Conservation (phyloP, 2,888 invertebrate species). For the Hemicrepidius hirtus region DNA sequence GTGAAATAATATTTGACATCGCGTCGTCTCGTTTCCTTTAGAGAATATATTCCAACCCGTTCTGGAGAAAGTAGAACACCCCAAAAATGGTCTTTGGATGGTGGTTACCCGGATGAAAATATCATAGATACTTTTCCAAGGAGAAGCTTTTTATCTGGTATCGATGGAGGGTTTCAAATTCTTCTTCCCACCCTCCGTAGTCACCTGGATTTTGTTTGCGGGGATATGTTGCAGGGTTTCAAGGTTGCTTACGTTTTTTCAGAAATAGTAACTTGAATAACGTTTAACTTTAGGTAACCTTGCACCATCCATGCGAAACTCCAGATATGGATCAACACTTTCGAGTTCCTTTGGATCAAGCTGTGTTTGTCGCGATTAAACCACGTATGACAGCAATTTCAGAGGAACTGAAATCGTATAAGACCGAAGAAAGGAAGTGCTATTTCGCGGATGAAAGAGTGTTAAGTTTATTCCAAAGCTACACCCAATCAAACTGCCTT, state of each 20-base stretch:
- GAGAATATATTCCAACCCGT: too few relatives aligned
- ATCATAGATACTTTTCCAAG: conserved; percentile 78
- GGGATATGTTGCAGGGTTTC: conserved; percentile 25
- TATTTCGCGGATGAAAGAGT: conserved; percentile 79
- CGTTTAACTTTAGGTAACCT: conserved; percentile 72
- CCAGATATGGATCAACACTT: conserved; percentile 82
- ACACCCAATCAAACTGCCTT: conserved; percentile 82
- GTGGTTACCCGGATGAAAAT: conserved; percentile 75
- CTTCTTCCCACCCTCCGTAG: background rate
- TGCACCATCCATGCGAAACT: conserved; percentile 80
- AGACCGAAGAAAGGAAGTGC: conserved; percentile 79
- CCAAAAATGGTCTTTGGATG: conserved; percentile 76
- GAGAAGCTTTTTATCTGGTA: conserved; percentile 72
- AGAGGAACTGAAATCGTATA: conserved; percentile 78
- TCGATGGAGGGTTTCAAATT: conserved; percentile 66
- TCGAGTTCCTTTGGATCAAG: conserved; percentile 79
- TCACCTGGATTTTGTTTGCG: conserved; percentile 29
- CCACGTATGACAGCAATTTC: conserved; percentile 85
- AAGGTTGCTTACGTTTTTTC: conserved; percentile 7
- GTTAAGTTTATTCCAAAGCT: conserved; percentile 79
- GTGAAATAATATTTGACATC: too few relatives aligned
- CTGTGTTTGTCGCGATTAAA: conserved; percentile 80
- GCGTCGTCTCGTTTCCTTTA: too few relatives aligned
- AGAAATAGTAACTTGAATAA: background rate
- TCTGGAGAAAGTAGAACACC: background rate